Evolutionary conservation across 2,797 vertebrate species (phyloP), one percentile per base, ranked within the genome.

Genomic region (Coccyzus lansbergi): DNA sequence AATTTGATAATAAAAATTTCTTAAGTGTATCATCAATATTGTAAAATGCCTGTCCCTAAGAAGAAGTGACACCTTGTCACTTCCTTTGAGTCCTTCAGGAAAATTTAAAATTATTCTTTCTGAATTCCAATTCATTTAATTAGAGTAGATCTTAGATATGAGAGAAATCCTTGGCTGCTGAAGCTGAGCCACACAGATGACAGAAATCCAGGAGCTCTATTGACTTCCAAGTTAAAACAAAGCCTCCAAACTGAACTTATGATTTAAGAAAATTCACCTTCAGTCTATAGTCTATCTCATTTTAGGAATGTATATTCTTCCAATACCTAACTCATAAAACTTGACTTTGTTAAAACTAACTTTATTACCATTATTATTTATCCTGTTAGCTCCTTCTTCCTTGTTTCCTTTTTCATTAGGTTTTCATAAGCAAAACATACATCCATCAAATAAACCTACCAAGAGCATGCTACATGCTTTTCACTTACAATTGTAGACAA

Each of bases 231-330:
- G 5, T 18, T 46, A 83, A 6, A 33, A 62, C 19, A 56, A 21
- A 0, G 42, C 18, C 16, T 55, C 28, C 63, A 72, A 46, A 69
- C 15, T 36, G 15, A 69, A 62, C 12, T 62, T 28, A 5, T 28
- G 31, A 60, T 76, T 75, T 72, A 60, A 56, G 10, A 76, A 40
- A 12, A 52, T 42, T 70, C 9, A 55, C 46, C 38, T 42, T 78
- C 3, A 0, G 9, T 52, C 25, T 63, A 8, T 4, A 24, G 7
- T 22, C 62, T 29, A 25, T 33, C 22, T 60, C 2, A 0, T 12
- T 80, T 78, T 65, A 36, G 24, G 18, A 88, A 38, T 29, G 63
- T 53, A 53, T 2, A 49, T 40, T 77, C 31, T 65, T 81, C 80
- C n/a, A 38, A 80, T 13, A 58, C 53, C 7, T 38, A 67, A 58